These are phyloP conservation scores for Mustela nigripes DNA, from an alignment of 2,113 vertebrate species.

Conservation along the genomic window DNA sequence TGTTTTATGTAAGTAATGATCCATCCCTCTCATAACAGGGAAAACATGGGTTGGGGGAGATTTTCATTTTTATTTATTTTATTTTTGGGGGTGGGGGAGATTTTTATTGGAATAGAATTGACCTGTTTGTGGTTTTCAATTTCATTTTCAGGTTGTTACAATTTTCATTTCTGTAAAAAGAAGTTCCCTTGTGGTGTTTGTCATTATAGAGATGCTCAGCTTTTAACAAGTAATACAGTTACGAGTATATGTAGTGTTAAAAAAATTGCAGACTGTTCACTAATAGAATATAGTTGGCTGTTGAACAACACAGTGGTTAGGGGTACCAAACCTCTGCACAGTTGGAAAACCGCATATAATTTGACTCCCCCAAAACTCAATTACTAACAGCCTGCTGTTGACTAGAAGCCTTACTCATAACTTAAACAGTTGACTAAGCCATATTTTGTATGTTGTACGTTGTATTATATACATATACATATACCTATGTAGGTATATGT, in stretches of 20 bases:
- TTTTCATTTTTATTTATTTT: neutral
- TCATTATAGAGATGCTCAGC: conserved; percentile 37
- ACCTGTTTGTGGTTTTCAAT: neutral
- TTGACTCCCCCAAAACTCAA: neutral
- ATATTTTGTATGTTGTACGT: neutral
- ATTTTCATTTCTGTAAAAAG: conserved; percentile 49
- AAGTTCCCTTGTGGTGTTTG: neutral
- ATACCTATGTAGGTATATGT: neutral
- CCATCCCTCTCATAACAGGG: neutral
- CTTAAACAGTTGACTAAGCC: neutral
- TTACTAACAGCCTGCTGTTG: neutral
- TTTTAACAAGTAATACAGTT: conserved; percentile 24
- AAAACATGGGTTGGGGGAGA: neutral
- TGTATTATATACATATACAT: no score
- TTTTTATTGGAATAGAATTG: neutral
- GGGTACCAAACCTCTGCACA: neutral
- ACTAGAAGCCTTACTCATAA: neutral
- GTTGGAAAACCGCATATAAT: neutral
- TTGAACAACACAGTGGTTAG: neutral
- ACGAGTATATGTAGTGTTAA: neutral
- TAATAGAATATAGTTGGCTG: neutral
- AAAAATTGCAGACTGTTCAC: neutral
- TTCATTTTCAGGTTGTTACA: neutral
- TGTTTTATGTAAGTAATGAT: neutral
- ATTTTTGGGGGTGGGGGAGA: neutral